Evolutionary conservation across 2,797 vertebrate species (phyloP).

Genomic region (Cyclopterus lumpus): DNA sequence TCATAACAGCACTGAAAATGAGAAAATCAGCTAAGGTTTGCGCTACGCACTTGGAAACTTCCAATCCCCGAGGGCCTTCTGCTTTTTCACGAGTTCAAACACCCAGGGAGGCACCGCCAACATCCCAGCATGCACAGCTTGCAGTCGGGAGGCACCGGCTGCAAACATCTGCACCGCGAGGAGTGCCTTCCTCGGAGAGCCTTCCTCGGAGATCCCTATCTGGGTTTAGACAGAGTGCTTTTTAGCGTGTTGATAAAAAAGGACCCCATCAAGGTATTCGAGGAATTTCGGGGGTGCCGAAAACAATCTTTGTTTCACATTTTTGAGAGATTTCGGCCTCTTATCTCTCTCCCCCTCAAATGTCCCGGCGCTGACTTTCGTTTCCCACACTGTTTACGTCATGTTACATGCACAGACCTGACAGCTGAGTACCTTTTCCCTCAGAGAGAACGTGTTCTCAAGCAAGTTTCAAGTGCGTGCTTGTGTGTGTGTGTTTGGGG

Average conservation of each 20-base stretch:
- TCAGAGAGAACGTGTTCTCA: constrained; percentile 31
- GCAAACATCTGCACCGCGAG: constrained; percentile 5
- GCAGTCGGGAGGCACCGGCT: neutral
- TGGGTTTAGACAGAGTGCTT: neutral
- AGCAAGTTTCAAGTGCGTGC: constrained; percentile 15
- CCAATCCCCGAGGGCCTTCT: neutral
- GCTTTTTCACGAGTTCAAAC: constrained; percentile 17
- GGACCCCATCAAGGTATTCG: neutral
- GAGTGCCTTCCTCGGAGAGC: constrained; percentile 25
- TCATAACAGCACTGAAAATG: constrained; percentile 18
- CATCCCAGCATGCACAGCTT: neutral
- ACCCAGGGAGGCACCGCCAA: neutral
- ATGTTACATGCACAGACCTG: constrained; percentile 55
- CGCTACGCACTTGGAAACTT: constrained; percentile 22
- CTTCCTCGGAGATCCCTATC: constrained; percentile 29
- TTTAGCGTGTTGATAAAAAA: constrained; percentile 5
- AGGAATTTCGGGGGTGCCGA: constrained; percentile 4
- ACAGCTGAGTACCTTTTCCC: constrained; percentile 48
- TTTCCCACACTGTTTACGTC: constrained; percentile 38
- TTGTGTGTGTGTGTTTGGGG: neutral
- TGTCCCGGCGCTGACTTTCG: constrained; percentile 28
- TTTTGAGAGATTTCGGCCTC: constrained; percentile 25
- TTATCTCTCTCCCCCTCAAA: constrained; percentile 37
- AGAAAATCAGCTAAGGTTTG: constrained; percentile 14
- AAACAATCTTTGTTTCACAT: constrained; percentile 8